A percentile compares a stretch with the other conserved stretches of the same genome.
These are phyloP conservation scores for Crocuta crocuta DNA, from an alignment of 2,113 vertebrate genomes.

Conservation along the genomic window DNA sequence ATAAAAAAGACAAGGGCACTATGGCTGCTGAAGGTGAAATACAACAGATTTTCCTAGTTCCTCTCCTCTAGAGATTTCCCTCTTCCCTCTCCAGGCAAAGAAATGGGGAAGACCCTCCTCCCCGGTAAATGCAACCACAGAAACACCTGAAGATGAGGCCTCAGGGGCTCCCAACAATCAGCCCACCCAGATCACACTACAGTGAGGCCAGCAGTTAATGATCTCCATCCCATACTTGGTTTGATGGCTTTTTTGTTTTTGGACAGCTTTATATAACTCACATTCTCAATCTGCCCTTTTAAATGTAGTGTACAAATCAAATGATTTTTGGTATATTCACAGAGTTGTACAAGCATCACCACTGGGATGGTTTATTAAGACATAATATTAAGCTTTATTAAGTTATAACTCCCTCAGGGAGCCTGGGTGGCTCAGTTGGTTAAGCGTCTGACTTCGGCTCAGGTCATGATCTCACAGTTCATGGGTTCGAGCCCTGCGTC, in stretches of 20 bases:
- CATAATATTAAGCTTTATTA: conserved; percentile 3
- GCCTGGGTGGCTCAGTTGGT: too few relatives aligned
- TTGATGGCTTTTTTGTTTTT: background rate
- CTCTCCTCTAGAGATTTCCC: background rate
- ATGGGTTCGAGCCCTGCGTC: too few relatives aligned
- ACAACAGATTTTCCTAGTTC: background rate
- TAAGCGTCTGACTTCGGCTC: too few relatives aligned
- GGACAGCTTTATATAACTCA: background rate
- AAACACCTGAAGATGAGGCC: background rate
- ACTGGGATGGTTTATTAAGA: background rate
- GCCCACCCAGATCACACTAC: background rate
- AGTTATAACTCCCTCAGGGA: background rate
- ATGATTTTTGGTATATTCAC: background rate
- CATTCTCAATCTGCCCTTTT: background rate
- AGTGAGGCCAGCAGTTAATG: background rate
- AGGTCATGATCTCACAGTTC: too few relatives aligned
- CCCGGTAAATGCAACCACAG: accelerated
- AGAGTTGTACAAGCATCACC: background rate
- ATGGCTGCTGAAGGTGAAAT: background rate
- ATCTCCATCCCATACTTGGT: background rate
- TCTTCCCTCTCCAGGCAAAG: background rate
- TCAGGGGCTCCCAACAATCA: background rate
- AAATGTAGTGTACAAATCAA: background rate
- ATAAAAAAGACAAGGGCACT: background rate
- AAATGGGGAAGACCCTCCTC: background rate